Base-by-base conservation (phyloP, 2,113 vertebrate genomes). In the Pterocles orientalis region DNA sequence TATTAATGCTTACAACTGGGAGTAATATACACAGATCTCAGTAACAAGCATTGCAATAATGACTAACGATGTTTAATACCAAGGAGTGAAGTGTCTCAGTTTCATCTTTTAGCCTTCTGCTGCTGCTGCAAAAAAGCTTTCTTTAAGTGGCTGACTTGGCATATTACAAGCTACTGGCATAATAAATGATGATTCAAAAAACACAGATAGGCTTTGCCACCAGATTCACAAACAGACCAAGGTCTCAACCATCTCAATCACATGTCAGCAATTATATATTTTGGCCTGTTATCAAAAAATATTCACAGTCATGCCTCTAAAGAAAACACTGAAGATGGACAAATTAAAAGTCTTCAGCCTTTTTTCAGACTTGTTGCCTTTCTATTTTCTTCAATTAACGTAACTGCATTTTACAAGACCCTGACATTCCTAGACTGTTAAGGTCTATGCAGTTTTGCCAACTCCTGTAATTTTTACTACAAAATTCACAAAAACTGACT, bases 21-120 rank as follows among this genome's bases (percentile, higher is more conserved):
- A 81, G 69, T 29, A 88, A 90, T 84, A 73, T 15, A 83, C 36
- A 36, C 39, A 69, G 57, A 65, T 53, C 68, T 73, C 12, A 5
- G 57, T 39, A 83, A 91, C 34, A 89, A 89, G 43, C 39, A 82
- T 10, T 47, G 39, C 54, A 72, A 77, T 77, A 41, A 45, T 86
- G 77, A 95, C 72, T 92, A 81, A 81, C 28, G 31, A 66, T 53
- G 69, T 86, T 95, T 92, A 92, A 77, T 80, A 95, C 45, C 71
- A 57, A 61, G 21, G 47, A 91, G 36, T 3, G 1, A 81, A 61
- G n/a, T 20, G 20, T 47, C 36, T 91, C 60, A 41, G 73, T 83
- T 68, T 86, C 77, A 78, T 75, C 77, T 77, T 92, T 68, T 54
- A 94, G 62, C 20, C 34, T 48, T 60, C 51, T 3, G 3, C 65